Base-by-base conservation (phyloP, 2,888 invertebrate species). In the Oscheius onirici region DNA sequence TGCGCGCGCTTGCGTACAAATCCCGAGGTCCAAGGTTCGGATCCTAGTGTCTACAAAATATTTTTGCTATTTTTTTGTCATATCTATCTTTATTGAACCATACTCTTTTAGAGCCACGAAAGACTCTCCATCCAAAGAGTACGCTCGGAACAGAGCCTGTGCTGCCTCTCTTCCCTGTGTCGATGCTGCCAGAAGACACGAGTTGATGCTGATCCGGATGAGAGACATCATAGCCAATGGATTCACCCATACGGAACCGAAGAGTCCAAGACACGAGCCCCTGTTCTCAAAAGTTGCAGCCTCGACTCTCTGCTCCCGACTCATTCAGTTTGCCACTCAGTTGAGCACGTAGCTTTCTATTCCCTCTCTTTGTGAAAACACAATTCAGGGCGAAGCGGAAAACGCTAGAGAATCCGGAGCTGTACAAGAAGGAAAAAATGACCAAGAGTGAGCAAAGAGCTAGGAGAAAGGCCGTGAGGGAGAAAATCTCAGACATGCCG, bases 321-420 rank as follows among this genome's bases (percentile, higher is more conserved):
- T 93, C 61, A 90, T 93, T 65, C 92, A 93, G 87, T 95, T 94
- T 88, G 93, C 93, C 2, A 91, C 92, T 77, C 90, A 91, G 81
- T 91, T 94, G 1, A 78, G 78, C 69, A 72, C 69, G 81, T 81
- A 17, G 68, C 75, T 69, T 49, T 44, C 6, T 43, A 11, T 6
- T 13, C 17, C 10, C 20, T 17, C 17, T 20, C 17, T 17, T 2
- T 20, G 17, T 17, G n/a, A n/a, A n/a, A 20, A 3, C 10, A 3
- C 41, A 44, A 75, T 83, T 68, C 44, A 92, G 93, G 26, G 93
- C 93, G 0, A 94, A 94, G 87, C 90, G 94, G 75, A 91, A 92
- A 82, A 92, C 93, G 2, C 89, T 94, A 26, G 94, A 94, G 88
- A 93, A 94, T 87, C 91, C 91, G 6, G 93, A 93, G 83, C 89